Conservation (phyloP, 2,113 vertebrate species). For the Heloderma charlesbogerti region DNA sequence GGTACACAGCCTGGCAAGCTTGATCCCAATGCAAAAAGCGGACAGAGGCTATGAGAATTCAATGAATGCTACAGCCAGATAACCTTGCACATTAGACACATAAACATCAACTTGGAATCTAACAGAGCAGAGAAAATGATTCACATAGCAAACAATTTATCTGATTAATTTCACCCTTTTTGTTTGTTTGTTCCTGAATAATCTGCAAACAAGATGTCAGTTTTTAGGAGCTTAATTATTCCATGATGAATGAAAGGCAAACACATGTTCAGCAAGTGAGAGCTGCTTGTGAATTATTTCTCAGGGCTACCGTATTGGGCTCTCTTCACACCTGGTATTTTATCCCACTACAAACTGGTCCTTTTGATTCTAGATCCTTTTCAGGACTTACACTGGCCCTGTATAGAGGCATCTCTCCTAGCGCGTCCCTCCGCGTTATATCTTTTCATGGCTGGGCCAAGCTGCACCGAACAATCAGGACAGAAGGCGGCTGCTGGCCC, state of each 20-base stretch:
- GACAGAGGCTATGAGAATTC: not conserved
- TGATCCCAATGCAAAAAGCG: not conserved
- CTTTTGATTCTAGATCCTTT: no score
- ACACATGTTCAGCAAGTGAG: not conserved
- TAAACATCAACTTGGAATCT: conserved; percentile 18
- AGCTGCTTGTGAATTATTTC: conserved; percentile 21
- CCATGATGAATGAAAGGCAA: conserved; percentile 33
- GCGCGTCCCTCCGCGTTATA: no score
- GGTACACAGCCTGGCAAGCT: not conserved
- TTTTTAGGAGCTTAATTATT: conserved; percentile 30
- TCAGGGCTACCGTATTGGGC: not conserved
- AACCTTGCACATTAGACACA: not conserved
- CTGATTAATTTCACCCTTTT: conserved; percentile 20
- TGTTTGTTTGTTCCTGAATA: conserved; percentile 28
- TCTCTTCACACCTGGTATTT: no score
- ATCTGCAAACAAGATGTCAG: conserved; percentile 24
- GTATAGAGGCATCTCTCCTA: no score
- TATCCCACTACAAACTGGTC: no score
- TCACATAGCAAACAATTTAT: conserved; percentile 14
- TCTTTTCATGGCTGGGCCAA: no score
- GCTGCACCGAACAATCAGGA: no score
- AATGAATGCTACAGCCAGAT: not conserved
- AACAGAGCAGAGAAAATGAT: conserved; percentile 10
- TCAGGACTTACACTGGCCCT: no score
- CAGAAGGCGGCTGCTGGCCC: no score